Evolutionary conservation across 1,140 invertebrate species (phyloP).

Genomic region (Mamestra configurata): DNA sequence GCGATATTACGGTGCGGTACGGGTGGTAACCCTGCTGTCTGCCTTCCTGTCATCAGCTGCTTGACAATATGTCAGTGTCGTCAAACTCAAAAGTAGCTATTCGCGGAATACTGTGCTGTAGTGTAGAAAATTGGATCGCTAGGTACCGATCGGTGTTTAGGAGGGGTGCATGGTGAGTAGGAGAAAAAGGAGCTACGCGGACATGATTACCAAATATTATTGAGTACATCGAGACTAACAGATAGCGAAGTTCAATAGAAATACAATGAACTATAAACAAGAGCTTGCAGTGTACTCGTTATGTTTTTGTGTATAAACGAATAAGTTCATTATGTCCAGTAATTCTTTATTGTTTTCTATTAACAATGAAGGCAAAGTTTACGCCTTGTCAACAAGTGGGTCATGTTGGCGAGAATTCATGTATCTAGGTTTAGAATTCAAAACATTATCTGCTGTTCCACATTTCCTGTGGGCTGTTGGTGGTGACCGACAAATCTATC

Average conservation of each 20-base stretch:
- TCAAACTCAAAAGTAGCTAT: too few relatives aligned
- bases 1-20: too few relatives aligned
- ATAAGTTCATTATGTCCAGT: constrained; percentile 73
- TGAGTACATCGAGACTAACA: neutral
- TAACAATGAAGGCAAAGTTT: constrained; percentile 95
- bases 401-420: constrained; percentile 95
- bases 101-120: too few relatives aligned
- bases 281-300: neutral
- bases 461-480: constrained; percentile 97
- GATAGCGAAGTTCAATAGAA: neutral
- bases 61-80: too few relatives aligned
- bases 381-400: constrained; percentile 93
- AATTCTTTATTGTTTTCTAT: constrained; percentile 94
- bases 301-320: neutral
- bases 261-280: constrained; percentile 6
- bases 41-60: too few relatives aligned
- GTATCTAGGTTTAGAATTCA: constrained; percentile 95
- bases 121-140: too few relatives aligned
- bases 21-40: too few relatives aligned
- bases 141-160: too few relatives aligned
- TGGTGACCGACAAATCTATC: constrained; percentile 96
- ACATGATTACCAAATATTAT: neutral
- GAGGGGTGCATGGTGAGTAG: too few relatives aligned
- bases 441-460: constrained; percentile 94
- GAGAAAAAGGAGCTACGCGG: neutral